These are phyloP conservation scores for Pentalonia nigronervosa DNA, from an alignment of 1,140 invertebrate species.

Conservation along the genomic window DNA sequence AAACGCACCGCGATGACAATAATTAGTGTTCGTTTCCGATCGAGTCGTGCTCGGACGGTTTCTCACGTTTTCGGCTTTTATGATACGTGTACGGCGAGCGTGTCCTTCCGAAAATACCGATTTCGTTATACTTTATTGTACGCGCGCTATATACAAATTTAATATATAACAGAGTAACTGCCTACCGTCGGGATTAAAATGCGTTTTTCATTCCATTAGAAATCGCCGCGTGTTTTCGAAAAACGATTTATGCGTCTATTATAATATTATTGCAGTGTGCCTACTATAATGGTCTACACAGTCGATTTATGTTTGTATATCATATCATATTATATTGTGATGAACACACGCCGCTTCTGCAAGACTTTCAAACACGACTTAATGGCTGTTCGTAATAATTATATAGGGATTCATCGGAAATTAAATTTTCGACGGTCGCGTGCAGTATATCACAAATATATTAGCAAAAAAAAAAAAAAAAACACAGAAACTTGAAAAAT, in stretches of 20 bases:
- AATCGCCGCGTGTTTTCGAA: neutral
- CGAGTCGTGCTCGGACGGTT: slow-evolving; percentile 8
- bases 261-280: neutral
- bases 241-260: neutral
- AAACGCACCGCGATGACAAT: neutral
- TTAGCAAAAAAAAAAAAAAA: neutral
- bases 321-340: neutral
- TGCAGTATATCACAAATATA: neutral
- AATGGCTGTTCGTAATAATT: neutral
- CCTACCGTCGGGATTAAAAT: neutral
- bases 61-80: slow-evolving; percentile 9
- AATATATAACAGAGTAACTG: neutral
- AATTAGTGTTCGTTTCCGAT: slow-evolving; percentile 26
- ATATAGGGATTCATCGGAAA: neutral
- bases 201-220: neutral
- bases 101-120: slow-evolving; percentile 1
- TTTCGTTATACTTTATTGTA: neutral
- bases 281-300: neutral
- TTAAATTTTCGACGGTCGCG: neutral
- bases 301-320: no score
- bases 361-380: neutral
- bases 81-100: neutral
- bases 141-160: neutral
- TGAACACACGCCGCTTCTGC: neutral
- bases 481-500: no score